Evolutionary conservation across 2,888 invertebrate genomes (phyloP).

Genomic region (Phaedon cochleariae): DNA sequence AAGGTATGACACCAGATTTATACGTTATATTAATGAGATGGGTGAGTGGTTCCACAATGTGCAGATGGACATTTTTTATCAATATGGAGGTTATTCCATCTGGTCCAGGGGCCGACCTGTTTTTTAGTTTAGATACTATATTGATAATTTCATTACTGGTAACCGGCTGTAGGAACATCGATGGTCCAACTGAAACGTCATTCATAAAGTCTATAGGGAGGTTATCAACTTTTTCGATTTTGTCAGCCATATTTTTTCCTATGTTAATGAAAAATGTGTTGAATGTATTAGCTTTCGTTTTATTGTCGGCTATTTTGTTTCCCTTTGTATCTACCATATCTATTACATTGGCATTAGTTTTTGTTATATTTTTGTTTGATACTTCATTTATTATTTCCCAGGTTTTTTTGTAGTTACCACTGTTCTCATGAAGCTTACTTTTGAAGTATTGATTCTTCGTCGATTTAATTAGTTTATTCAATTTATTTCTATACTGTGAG

Average conservation of each 20-base stretch:
- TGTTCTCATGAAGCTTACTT: background rate
- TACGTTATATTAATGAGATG: background rate
- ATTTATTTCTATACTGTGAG: too few species aligned
- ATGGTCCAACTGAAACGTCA: too few species aligned
- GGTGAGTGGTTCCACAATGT: background rate
- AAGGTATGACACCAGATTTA: background rate
- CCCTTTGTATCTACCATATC: background rate
- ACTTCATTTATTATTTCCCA: constrained; percentile 2
- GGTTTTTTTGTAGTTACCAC: background rate
- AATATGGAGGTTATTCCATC: constrained; percentile 3
- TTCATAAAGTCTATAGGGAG: too few species aligned
- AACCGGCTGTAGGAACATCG: too few species aligned
- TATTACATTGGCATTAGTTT: background rate
- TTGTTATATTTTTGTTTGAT: background rate
- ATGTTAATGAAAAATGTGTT: too few species aligned
- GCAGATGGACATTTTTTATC: background rate
- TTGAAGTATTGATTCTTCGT: background rate
- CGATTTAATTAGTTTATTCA: too few species aligned
- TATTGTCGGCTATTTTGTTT: too few species aligned
- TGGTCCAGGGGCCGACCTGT: constrained; percentile 5
- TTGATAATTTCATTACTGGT: too few species aligned
- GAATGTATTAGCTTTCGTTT: too few species aligned
- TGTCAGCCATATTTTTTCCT: too few species aligned
- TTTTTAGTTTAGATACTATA: too few species aligned
- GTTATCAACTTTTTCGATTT: too few species aligned